Evolutionary conservation across 2,888 invertebrate species (phyloP), one percentile per base, ranked within the genome.

Genomic region (Apodemia mormo): DNA sequence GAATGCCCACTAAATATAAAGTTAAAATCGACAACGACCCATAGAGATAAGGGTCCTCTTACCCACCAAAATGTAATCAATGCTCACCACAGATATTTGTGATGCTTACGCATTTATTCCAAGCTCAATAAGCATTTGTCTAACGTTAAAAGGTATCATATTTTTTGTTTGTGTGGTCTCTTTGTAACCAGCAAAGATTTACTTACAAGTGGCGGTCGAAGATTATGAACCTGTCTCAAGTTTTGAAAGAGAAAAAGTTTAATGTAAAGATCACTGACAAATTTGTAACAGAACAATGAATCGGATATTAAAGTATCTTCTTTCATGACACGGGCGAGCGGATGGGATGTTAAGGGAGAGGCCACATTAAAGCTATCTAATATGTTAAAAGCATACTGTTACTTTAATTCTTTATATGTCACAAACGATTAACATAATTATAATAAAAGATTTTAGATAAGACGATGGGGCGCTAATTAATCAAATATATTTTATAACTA

Each of bases 251-350:
- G 84, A 89, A 92, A 92, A 91, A 90, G 88, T 90, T 90, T 87
- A 87, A 90, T 92, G 90, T 91, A 85, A 92, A 92, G 92, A 93
- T 93, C 92, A 89, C 92, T 93, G 92, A 93, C 92, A 92, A 92
- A 92, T 93, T 93, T 93, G 92, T 92, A 92, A 92, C 93, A 92
- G 92, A 91, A 92, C 92, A 93, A 92, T 92, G 92, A 92, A 87
- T 92, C 87, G 90, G 92, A 91, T 90, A 91, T 92, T 89, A 91
- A 90, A 90, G 91, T 92, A 92, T 93, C 92, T 81, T 81, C 85
- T 93, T 93, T 90, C 92, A 87, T 88, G 93, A 90, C 88, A 88
- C 88, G 87, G 88, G 85, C 87, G 84, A 90, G 86, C 89, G 90
- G 90, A 90, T 89, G 88, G 84, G 84, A 76, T 76, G 75, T 74